phyloP scores from a whole-genome alignment of 1,140 invertebrate species.

The Colletes latitarsis region DNA sequence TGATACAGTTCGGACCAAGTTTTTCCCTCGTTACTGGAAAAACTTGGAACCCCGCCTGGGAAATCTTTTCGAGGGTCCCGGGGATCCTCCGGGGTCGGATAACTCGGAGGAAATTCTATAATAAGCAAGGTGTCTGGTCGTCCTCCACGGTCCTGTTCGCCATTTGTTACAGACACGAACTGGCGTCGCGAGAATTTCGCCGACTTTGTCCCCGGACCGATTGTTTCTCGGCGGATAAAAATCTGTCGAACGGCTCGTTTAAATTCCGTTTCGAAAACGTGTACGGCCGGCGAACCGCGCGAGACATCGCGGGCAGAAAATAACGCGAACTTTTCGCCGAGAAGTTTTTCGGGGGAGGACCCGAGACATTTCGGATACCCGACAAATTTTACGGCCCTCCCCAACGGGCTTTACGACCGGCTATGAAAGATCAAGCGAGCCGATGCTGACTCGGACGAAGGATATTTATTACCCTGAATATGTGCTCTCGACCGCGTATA shows the following conservation, averaged over 20 bases:
- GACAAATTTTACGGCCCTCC: slow-evolving; percentile 70
- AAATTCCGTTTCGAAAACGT: background rate
- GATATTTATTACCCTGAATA: slow-evolving; percentile 71
- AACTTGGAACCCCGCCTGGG: slow-evolving; percentile 10
- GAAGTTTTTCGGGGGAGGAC: slow-evolving; percentile 41
- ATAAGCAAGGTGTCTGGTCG: background rate
- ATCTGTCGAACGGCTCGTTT: no score
- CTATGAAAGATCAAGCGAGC: slow-evolving; percentile 72
- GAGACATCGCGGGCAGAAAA: slow-evolving; percentile 6
- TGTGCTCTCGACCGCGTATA: slow-evolving; percentile 32
- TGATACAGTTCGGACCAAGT: slow-evolving; percentile 26
- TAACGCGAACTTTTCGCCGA: slow-evolving; percentile 10
- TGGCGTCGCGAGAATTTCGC: background rate
- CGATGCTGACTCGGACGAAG: slow-evolving; percentile 69
- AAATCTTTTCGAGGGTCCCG: background rate
- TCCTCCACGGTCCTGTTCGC: no score
- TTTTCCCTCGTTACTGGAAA: slow-evolving; percentile 41
- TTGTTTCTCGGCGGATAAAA: background rate
- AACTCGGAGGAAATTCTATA: slow-evolving; percentile 24
- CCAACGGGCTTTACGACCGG: slow-evolving; percentile 65
- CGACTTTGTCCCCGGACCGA: background rate
- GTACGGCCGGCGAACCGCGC: background rate
- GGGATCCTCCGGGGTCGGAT: background rate
- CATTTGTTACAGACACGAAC: background rate
- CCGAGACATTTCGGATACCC: slow-evolving; percentile 58